Evolutionary conservation across 2,113 vertebrate genomes (phyloP).

Genomic region (Phycodurus eques): DNA sequence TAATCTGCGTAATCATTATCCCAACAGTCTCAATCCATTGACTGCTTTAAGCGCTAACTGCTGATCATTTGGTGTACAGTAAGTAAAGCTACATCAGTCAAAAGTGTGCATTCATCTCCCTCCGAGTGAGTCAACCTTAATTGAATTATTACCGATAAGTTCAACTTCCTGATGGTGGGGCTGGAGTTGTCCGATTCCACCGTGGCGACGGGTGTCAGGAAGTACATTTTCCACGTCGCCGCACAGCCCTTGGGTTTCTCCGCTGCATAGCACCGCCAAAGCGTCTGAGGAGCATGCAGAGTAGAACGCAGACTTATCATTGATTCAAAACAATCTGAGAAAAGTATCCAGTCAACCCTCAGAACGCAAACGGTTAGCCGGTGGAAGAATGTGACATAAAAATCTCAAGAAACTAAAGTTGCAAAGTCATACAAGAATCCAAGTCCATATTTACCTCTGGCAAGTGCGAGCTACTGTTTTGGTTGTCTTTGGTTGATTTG

Average conservation of each 20-base stretch:
- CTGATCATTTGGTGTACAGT: not conserved
- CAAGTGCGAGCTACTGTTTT: too few species aligned
- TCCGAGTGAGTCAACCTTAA: not conserved
- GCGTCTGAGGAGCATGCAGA: conserved; percentile 66
- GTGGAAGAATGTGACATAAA: too few species aligned
- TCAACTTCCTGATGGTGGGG: conserved; percentile 73
- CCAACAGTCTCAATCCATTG: not conserved
- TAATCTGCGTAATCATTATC: too few species aligned
- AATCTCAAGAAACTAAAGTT: too few species aligned
- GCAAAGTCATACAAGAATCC: too few species aligned
- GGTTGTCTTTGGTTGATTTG: too few species aligned
- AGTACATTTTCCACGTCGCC: conserved; percentile 86
- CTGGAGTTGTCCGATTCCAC: conserved; percentile 67
- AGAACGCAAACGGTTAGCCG: not conserved
- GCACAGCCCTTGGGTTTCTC: conserved; percentile 79
- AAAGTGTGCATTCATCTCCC: not conserved
- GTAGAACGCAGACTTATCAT: not conserved
- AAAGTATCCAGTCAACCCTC: not conserved
- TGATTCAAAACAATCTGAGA: not conserved
- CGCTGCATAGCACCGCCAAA: conserved; percentile 86
- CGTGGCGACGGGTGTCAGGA: conserved; percentile 62
- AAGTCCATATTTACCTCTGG: too few species aligned
- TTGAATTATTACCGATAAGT: conserved; percentile 65
- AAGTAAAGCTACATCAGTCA: too few species aligned
- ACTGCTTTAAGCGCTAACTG: not conserved